A percentile compares a stretch with the other conserved stretches of the same genome.
phyloP scores from a whole-genome alignment of 2,113 vertebrate genomes.

The Lycaon pictus region DNA sequence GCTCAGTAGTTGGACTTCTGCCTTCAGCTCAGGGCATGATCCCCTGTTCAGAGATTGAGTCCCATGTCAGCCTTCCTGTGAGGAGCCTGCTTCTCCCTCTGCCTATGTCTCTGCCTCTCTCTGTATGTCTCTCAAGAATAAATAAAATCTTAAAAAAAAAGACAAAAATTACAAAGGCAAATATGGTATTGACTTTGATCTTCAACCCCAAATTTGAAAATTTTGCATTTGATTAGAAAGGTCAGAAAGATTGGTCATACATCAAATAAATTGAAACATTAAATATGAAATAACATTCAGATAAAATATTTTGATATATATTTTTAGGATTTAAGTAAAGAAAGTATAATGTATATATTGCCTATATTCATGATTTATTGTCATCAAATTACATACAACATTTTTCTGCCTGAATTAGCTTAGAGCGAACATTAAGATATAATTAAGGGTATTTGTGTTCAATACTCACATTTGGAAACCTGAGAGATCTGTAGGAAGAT shows the following conservation, averaged over 20 bases:
- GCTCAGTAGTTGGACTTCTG: no score
- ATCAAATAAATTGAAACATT: not conserved
- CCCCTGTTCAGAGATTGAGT: no score
- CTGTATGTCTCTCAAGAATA: no score
- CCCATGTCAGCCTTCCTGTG: no score
- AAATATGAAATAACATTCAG: not conserved
- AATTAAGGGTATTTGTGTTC: not conserved
- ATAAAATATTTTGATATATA: not conserved
- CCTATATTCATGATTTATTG: not conserved
- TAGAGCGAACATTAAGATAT: not conserved
- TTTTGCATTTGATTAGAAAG: not conserved
- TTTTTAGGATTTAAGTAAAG: not conserved
- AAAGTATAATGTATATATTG: not conserved
- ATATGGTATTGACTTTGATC: not conserved
- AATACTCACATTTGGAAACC: not conserved
- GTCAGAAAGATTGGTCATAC: not conserved
- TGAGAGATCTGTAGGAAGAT: not conserved
- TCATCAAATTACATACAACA: not conserved
- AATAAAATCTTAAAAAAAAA: not conserved
- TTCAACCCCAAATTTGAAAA: not conserved
- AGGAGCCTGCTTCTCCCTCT: no score
- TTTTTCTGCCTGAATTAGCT: not conserved
- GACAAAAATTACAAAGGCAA: not conserved
- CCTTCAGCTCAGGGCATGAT: no score
- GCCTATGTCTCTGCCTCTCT: no score